These are phyloP conservation scores for Epizoanthus rinbou DNA, from an alignment of 92 coral and sea anemone genomes.

Conservation along the genomic window DNA sequence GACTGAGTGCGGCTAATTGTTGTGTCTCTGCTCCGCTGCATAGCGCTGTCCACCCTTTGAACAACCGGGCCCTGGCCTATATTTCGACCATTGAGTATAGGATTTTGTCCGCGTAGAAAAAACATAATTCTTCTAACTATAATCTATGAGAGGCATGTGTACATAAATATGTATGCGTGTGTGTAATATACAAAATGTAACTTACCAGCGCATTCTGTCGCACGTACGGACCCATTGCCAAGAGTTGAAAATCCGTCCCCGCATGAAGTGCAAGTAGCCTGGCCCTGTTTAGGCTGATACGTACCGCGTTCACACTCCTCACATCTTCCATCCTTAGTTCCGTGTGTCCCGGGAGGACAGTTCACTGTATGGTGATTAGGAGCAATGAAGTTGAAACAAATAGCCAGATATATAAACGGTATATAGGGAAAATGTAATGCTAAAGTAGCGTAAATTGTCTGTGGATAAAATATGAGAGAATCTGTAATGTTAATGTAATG, in stretches of 20 bases:
- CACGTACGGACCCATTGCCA: constrained; percentile 29
- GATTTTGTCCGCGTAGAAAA: too few species aligned
- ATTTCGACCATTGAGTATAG: too few species aligned
- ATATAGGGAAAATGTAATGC: neutral
- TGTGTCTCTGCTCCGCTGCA: too few species aligned
- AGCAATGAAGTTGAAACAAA: neutral
- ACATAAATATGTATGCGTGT: too few species aligned
- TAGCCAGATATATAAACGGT: neutral
- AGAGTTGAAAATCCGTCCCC: constrained; percentile 35
- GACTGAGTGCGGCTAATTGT: too few species aligned
- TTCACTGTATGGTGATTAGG: constrained; percentile 14
- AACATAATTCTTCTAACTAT: too few species aligned
- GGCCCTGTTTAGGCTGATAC: constrained; percentile 50
- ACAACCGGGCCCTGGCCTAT: too few species aligned
- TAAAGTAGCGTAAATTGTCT: neutral
- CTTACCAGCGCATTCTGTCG: constrained; percentile 9
- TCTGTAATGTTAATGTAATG: too few species aligned
- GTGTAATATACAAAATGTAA: too few species aligned
- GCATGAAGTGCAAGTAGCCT: constrained; percentile 29
- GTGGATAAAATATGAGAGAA: too few species aligned
- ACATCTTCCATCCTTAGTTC: constrained; percentile 43
- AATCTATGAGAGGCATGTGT: too few species aligned
- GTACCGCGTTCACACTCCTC: constrained; percentile 39
- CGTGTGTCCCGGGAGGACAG: constrained; percentile 51
- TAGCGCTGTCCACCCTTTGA: too few species aligned